Base-by-base conservation (phyloP, 2,113 vertebrate genomes). In the Lonchura striata region DNA sequence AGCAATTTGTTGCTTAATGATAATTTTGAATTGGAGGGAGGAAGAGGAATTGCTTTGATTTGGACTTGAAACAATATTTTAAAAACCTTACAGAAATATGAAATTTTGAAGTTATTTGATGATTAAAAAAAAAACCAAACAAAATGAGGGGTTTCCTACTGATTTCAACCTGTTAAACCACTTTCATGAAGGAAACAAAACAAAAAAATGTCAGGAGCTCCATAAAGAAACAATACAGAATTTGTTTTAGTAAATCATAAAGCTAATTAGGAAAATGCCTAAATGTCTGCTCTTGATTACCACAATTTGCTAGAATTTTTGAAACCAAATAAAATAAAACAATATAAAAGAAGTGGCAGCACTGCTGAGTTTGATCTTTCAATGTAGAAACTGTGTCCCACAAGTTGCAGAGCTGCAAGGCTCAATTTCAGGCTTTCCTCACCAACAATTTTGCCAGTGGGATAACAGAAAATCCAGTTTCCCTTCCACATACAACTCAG, bases 361-460 rank as follows among this genome's bases (percentile, higher is more conserved):
- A 19, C 9, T 71, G 35, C 31, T 86, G 22, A 81, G 84, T 83
- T 74, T 61, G 33, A 81, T 86, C 72, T 64, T 68, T 30, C 16
- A 15, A 12, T 31, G 69, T 20, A 74, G 47, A 82, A 88, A 22
- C 23, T 19, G 12, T n/a, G 15, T 33, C 8, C 22, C 33, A 27
- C 44, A 69, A 54, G 44, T 8, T 78, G 35, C 82, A 82, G 54
- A 82, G 54, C 54, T 82, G 30, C 16, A n/a, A 23, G 46, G 64
- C 31, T 95, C 74, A 78, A 76, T 89, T 95, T 71, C 59, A 85
- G 93, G 20, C 35, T 94, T 85, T 74, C 61, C 75, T 91, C 82
- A 86, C 64, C 46, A 75, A 63, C 46, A 41, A 68, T 39, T 59
- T 60, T 90, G 47, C 61, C 87, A 78, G 57, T 11, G 56, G 86